Evolutionary conservation across 2,113 vertebrate species (phyloP).

Genomic region (Tringa solitaria): DNA sequence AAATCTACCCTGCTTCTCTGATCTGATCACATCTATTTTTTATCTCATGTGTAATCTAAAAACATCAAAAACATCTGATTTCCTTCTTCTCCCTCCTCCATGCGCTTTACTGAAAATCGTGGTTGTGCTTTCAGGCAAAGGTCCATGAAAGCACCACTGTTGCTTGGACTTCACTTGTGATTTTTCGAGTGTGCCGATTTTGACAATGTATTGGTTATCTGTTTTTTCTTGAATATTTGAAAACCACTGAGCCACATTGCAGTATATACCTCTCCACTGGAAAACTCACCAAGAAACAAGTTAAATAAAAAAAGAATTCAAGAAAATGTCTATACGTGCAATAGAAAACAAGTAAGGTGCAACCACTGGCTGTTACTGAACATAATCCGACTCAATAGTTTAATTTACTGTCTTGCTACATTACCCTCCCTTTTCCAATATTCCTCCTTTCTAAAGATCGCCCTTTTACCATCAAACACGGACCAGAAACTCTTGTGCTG

Average conservation of each 20-base stretch:
- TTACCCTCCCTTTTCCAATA: neutral
- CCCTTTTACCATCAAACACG: neutral
- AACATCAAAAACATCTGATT: neutral
- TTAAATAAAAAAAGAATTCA: neutral
- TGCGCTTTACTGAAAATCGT: neutral
- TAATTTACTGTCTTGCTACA: neutral
- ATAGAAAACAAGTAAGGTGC: neutral
- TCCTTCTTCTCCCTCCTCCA: neutral
- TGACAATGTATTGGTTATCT: neutral
- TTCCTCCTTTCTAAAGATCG: neutral
- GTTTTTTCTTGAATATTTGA: neutral
- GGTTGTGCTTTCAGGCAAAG: neutral
- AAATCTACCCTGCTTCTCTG: neutral
- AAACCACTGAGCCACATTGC: neutral
- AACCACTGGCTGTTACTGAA: neutral
- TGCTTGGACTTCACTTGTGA: neutral
- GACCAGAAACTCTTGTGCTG: neutral
- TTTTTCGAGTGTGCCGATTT: neutral
- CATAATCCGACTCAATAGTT: neutral
- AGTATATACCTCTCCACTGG: neutral
- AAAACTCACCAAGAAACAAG: neutral
- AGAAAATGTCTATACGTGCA: fast-evolving
- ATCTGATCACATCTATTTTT: neutral
- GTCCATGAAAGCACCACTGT: neutral
- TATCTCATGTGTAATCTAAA: neutral